phyloP scores from a whole-genome alignment of 1,140 invertebrate species.

The Akabosia matsudoensis region DNA sequence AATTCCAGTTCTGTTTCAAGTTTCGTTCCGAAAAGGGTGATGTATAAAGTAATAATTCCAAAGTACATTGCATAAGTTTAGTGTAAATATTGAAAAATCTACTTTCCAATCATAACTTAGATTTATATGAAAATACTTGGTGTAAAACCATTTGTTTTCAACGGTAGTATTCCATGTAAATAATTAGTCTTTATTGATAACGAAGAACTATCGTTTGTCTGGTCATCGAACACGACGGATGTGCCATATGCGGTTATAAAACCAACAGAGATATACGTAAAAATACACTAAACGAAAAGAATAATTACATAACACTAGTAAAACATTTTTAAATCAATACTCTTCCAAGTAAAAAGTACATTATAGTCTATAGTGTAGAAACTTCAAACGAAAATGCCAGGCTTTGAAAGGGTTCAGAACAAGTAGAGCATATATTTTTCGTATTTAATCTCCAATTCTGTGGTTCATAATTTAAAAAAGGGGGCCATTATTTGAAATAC shows the following conservation, averaged over 20 bases:
- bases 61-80: neutral
- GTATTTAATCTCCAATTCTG: no score
- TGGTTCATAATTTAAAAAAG: no score
- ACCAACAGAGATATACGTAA: slow-evolving; percentile 19
- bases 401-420: no score
- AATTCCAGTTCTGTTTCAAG: no score
- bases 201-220: slow-evolving; percentile 34
- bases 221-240: slow-evolving; percentile 35
- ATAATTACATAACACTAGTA: neutral
- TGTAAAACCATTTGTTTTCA: no score
- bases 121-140: no score
- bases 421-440: no score
- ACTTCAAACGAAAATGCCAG: neutral
- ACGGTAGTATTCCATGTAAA: neutral
- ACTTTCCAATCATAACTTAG: no score
- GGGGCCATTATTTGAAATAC: no score
- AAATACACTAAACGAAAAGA: neutral
- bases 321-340: slow-evolving; percentile 17
- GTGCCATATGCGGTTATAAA: slow-evolving; percentile 32
- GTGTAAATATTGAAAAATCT: no score
- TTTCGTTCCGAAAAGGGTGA: no score
- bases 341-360: neutral
- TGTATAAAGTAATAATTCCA: neutral
- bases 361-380: neutral
- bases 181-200: slow-evolving; percentile 4